Evolutionary conservation across 2,888 invertebrate genomes (phyloP), one percentile per base, ranked within the genome.

Genomic region (Plagodis dolabraria): DNA sequence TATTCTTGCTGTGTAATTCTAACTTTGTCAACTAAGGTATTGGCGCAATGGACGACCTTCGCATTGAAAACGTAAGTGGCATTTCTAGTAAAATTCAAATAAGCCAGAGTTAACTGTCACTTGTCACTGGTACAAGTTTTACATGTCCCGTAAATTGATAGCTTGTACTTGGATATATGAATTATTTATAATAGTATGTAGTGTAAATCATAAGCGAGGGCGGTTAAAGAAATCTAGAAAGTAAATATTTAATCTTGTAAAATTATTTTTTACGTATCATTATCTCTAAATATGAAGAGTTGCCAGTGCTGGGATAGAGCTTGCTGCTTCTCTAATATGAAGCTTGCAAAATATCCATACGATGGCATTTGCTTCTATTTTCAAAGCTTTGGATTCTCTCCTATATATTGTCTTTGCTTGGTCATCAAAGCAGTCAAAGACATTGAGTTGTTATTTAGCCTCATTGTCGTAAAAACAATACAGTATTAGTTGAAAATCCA

Each of bases 91-190:
- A 64, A 51, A 68, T 68, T 66, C 60, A 63, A 66, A 68, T 66
- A 53, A 53, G 56, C n/a, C 40, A 52, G 38, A 35, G 48, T 22
- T 45, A 53, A 60, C 59, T 52, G 65, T 69, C 60, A 61, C 51
- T 43, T 60, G 57, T 62, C 67, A 56, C 53, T 47, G 49, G 60
- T 49, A 58, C 56, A 33, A 65, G 55, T 59, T 61, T 63, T 62
- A 65, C 62, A 60, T 49, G 60, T 33, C 58, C 57, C 50, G 53
- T 63, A 60, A 60, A 65, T 65, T 67, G 67, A 69, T 67, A 55
- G 64, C n/a, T 36, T 33, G 45, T 65, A 64, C 65, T 64, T 60
- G 57, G 60, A 53, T 48, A 47, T 61, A 69, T 69, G 67, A 67
- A 67, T 69, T 69, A 69, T 69, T 67, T 64, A 67, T 69, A 48